Evolutionary conservation across 2,797 vertebrate genomes (phyloP), one percentile per base, ranked within the genome.

Genomic region (Acrocephalus scirpaceus): DNA sequence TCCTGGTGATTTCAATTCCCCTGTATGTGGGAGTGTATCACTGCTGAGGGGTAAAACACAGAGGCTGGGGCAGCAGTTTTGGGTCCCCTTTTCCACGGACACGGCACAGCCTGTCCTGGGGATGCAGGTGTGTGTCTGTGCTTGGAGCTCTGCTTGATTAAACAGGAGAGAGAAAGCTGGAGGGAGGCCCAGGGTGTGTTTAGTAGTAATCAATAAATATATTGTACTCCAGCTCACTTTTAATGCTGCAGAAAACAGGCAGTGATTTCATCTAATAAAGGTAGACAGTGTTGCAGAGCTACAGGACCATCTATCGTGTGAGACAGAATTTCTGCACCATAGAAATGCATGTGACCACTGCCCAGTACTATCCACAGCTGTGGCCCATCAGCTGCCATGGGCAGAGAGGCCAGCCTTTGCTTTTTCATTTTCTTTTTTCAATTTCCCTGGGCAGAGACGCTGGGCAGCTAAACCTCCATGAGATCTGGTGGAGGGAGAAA

Each of bases 231-330:
- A 82, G 57, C 42, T 92, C 78, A 87, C 81, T 94, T 95, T 88
- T 65, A 96, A 96, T 62, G 72, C 84, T 88, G 75, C 47, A 91
- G 78, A 87, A 91, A 95, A 51, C 53, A 82, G 50, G 69, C 53
- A 87, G 81, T 61, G 65, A 83, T 94, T 88, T 88, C 47, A 75
- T 70, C 90, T 93, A 91, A 93, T 86, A 94, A 92, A 87, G 65
- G 75, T 45, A 47, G 84, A 86, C 86, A 89, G 65, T 87, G 44
- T 61, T 65, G 65, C 3, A 13, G 78, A 85, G 26, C 78, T 83
- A 26, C 53, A 61, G 19, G 60, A 38, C 56, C 70, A 29, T 93
- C 57, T 67, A 54, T 91, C 8, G 40, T 89, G 34, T 32, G 27
- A 56, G 78, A 54, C 53, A 77, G 54, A 53, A 58, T 75, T 93